phyloP scores from a whole-genome alignment of 2,113 vertebrate genomes.

The Larimichthys crocea region DNA sequence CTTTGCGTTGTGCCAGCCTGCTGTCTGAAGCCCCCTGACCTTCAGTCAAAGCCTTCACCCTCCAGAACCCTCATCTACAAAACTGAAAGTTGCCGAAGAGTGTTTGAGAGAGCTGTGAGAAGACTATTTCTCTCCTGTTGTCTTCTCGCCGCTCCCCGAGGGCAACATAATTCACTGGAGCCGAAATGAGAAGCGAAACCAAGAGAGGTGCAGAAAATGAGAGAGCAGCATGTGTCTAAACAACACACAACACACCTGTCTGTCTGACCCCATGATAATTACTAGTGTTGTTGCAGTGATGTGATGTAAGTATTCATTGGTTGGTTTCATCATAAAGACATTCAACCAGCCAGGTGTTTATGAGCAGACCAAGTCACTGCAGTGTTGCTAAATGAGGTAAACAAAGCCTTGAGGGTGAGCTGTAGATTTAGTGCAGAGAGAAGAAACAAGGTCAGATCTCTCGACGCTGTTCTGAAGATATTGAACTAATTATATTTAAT shows the following conservation, averaged over 20 bases:
- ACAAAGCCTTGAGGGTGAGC: constrained; percentile 20
- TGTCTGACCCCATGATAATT: constrained; percentile 50
- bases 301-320: constrained; percentile 30
- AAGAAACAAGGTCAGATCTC: constrained; percentile 35
- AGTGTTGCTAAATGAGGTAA: constrained; percentile 22
- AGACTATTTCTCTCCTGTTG: constrained; percentile 33
- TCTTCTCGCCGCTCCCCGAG: constrained; percentile 43
- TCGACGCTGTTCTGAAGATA: neutral
- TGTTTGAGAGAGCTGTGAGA: constrained; percentile 15
- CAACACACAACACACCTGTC: constrained; percentile 32
- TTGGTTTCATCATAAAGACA: neutral
- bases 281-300: constrained; percentile 19
- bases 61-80: neutral
- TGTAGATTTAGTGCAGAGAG: constrained; percentile 27
- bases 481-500: neutral
- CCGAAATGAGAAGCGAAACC: constrained; percentile 53
- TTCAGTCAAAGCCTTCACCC: constrained; percentile 20
- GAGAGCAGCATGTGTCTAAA: constrained; percentile 53
- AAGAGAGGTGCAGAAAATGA: constrained; percentile 45
- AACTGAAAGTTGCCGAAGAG: neutral
- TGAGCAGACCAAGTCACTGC: constrained; percentile 4
- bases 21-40: neutral
- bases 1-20: constrained; percentile 10
- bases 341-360: constrained; percentile 24
- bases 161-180: constrained; percentile 58